phyloP scores from a whole-genome alignment of 2,797 vertebrate species.

The Clamator glandarius region DNA sequence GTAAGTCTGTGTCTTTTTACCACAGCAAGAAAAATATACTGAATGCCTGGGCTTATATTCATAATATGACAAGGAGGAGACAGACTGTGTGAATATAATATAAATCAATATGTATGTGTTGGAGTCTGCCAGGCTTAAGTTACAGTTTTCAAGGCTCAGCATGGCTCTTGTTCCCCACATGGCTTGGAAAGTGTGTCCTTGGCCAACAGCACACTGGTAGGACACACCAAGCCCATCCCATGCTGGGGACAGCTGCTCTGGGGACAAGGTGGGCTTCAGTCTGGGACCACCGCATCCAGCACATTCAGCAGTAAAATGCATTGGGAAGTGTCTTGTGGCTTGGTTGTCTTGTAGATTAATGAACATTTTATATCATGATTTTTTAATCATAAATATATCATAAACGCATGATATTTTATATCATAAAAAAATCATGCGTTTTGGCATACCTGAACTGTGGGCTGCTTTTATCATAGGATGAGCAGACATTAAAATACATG shows the following conservation, averaged over 20 bases:
- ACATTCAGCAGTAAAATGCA: background rate
- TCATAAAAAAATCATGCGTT: too few species aligned
- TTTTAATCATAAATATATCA: too few species aligned
- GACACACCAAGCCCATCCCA: background rate
- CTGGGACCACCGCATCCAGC: background rate
- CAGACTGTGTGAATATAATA: background rate
- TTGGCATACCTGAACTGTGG: background rate
- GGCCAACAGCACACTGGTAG: background rate
- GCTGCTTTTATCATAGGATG: background rate
- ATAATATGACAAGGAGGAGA: background rate
- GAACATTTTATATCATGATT: background rate
- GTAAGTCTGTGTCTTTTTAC: background rate
- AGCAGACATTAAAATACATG: background rate
- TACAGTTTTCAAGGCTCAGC: background rate
- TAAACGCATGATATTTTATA: too few species aligned
- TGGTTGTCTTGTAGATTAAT: background rate
- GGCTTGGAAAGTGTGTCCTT: background rate
- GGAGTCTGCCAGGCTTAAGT: background rate
- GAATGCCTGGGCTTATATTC: background rate
- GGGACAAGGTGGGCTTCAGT: background rate
- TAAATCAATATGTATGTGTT: background rate
- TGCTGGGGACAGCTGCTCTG: background rate
- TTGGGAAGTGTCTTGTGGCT: background rate
- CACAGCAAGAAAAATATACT: conserved; percentile 3
- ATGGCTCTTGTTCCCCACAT: background rate